Conservation (phyloP, 2,888 invertebrate genomes). For the Hyppa rectilinea region DNA sequence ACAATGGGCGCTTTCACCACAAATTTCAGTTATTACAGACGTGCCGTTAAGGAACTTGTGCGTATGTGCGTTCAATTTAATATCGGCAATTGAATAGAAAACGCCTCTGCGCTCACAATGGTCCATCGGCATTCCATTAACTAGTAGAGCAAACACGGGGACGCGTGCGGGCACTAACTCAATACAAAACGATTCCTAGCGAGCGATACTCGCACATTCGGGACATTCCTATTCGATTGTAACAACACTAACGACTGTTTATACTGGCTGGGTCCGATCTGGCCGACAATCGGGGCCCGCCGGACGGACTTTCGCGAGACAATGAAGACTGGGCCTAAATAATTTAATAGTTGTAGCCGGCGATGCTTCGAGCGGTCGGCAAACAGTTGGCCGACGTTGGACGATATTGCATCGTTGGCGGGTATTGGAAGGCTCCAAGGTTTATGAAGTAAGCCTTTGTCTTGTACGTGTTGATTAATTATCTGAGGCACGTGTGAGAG, state of each 20-base stretch:
- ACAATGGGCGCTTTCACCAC: conserved; percentile 62
- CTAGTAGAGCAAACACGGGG: conserved; percentile 86
- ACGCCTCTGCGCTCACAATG: conserved; percentile 84
- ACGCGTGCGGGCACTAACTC: conserved; percentile 84
- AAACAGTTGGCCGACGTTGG: conserved; percentile 75
- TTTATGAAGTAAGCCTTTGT: conserved; percentile 64
- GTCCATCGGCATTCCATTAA: conserved; percentile 89
- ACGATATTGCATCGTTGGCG: conserved; percentile 60
- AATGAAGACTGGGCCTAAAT: conserved; percentile 87
- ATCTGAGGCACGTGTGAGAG: conserved; percentile 47
- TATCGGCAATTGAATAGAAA: conserved; percentile 85
- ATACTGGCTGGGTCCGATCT: conserved; percentile 78
- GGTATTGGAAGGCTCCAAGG: conserved; percentile 57
- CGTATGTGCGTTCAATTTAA: conserved; percentile 80
- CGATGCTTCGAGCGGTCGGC: conserved; percentile 79
- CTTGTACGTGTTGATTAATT: conserved; percentile 62
- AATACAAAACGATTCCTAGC: conserved; percentile 84
- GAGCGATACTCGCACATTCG: conserved; percentile 82
- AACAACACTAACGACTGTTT: conserved; percentile 87
- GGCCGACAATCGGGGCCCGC: conserved; percentile 70
- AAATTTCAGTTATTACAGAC: conserved; percentile 76
- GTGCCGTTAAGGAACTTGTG: conserved; percentile 75
- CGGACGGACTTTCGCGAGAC: conserved; percentile 85
- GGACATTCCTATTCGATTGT: conserved; percentile 77
- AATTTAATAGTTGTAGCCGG: conserved; percentile 86